Base-by-base conservation (phyloP, 2,888 invertebrate species). In the Flexamia atlantica region DNA sequence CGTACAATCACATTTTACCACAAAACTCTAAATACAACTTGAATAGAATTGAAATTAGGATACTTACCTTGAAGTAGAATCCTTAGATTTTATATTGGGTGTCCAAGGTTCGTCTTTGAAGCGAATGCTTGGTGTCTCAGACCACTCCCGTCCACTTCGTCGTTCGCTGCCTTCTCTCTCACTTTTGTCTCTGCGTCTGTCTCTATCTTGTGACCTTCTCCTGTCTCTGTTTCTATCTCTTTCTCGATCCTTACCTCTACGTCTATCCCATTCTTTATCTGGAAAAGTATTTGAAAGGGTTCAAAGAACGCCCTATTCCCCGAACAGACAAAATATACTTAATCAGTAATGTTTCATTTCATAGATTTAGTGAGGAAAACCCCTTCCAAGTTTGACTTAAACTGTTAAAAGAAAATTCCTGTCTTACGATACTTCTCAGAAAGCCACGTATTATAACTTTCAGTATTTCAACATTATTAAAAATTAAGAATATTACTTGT, bases 91-190 rank as follows among this genome's bases (percentile, higher is more conserved):
- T 14, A 93, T 92, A 90, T 93, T 94, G 0, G 98, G 98, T 14
- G 98, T 98, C 85, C 93, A 93, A 0, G 98, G 97, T 89, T 97
- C 98, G 91, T 97, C 97, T 88, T 93, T 94, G 89, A 96, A 96
- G 74, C 94, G 92, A 0, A 93, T 93, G 30, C 94, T 92, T 0
- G 90, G 87, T n/a, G 86, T 85, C 79, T 86, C 87, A 10, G 64
- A 82, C 86, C 86, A 86, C 40, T 86, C 86, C 42, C 84, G 72
- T 14, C 57, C 57, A 60, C 84, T 81, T 25, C 86, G 82, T 23
- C 81, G 74, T 25, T 83, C 57, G 57, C 87, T 87, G 83, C 86
- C 81, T 50, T 85, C 85, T 23, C 80, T 84, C 36, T 88, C 87
- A 60, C 84, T 84, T 32, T 83, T 83, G 9, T 89, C 88, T 40